phyloP scores from a whole-genome alignment of 2,113 vertebrate genomes.

The Maccullochella peelii region DNA sequence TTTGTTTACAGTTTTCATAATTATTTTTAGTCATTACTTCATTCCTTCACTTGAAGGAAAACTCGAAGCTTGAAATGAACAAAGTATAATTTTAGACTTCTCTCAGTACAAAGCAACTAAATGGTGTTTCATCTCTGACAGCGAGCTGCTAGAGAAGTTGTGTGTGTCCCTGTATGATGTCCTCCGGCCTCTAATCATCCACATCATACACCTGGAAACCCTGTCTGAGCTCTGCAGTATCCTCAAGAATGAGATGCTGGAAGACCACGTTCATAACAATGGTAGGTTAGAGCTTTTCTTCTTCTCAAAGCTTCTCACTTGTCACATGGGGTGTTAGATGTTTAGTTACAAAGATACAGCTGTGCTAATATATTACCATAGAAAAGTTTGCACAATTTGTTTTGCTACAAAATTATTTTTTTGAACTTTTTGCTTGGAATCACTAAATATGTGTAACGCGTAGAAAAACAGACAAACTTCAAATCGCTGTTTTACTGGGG shows the following conservation, averaged over 20 bases:
- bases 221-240: slow-evolving; percentile 98
- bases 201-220: slow-evolving; percentile 97
- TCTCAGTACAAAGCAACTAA: slow-evolving; percentile 27
- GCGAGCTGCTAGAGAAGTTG: slow-evolving; percentile 95
- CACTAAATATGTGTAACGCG: not conserved
- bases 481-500: not conserved
- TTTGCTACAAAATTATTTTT: not conserved
- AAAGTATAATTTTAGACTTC: slow-evolving; percentile 24
- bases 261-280: slow-evolving; percentile 97
- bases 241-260: slow-evolving; percentile 98
- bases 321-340: not conserved
- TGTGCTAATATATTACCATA: not conserved
- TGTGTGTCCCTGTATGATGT: slow-evolving; percentile 96
- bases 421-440: not conserved
- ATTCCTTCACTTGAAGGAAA: slow-evolving; percentile 13
- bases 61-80: not conserved
- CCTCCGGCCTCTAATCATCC: slow-evolving; percentile 96
- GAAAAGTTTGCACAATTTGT: not conserved
- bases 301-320: slow-evolving; percentile 5
- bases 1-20: not conserved
- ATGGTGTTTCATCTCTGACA: slow-evolving; percentile 66
- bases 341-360: not conserved
- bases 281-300: slow-evolving; percentile 77
- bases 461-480: not conserved
- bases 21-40: slow-evolving; percentile 18